These are phyloP conservation scores for Myiopsitta monachus DNA, from an alignment of 2,113 vertebrate species.

Conservation along the genomic window DNA sequence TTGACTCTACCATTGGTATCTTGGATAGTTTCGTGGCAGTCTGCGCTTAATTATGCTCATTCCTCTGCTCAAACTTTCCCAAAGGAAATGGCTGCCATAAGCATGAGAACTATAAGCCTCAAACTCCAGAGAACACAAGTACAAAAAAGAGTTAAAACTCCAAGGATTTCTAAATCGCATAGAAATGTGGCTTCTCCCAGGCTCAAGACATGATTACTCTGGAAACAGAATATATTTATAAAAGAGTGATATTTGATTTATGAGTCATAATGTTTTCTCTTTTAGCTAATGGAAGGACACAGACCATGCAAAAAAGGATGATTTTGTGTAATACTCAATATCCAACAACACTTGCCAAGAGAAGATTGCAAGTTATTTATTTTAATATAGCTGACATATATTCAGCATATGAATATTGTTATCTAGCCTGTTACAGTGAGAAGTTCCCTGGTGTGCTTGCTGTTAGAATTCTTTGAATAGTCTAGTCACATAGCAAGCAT, in stretches of 20 bases:
- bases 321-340: not conserved
- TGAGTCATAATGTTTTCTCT: not conserved
- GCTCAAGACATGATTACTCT: not conserved
- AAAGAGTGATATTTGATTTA: not conserved
- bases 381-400: not conserved
- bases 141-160: not conserved
- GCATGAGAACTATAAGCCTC: not conserved
- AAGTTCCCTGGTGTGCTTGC: not conserved
- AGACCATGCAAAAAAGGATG: not conserved
- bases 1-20: rapidly evolving
- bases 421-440: not conserved
- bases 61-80: not conserved
- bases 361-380: not conserved
- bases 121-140: not conserved
- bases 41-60: rapidly evolving
- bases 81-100: not conserved
- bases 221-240: not conserved
- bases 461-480: not conserved
- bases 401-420: not conserved
- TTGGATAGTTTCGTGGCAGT: not conserved
- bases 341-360: not conserved
- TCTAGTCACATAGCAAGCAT: not conserved
- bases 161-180: not conserved
- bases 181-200: not conserved
- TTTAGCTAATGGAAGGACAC: not conserved